Percentiles rank a stretch among this genome's conserved stretches.
Evolutionary conservation across 2,888 invertebrate species (phyloP).

Genomic region (Chirona hameri): DNA sequence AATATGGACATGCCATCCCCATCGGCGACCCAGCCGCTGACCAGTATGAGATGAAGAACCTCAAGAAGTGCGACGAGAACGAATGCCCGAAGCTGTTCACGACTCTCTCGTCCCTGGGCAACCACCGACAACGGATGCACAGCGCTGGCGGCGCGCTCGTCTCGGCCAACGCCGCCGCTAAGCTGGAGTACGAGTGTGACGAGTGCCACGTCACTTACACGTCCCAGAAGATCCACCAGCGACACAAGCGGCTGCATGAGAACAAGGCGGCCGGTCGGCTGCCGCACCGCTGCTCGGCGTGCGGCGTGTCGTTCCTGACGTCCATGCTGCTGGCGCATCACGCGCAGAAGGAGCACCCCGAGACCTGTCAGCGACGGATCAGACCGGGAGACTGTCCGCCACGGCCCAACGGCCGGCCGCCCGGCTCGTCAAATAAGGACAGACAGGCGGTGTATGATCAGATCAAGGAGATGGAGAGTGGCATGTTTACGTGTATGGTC

Average conservation of each 20-base stretch:
- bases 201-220: conserved; percentile 26
- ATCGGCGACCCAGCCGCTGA: neutral
- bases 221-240: neutral
- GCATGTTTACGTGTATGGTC: neutral
- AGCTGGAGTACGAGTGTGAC: neutral
- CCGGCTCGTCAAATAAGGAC: neutral
- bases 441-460: conserved; percentile 14
- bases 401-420: conserved; percentile 26
- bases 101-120: neutral
- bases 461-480: neutral
- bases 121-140: conserved; percentile 2
- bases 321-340: neutral
- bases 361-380: neutral
- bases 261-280: neutral
- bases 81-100: neutral
- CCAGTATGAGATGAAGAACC: conserved; percentile 5
- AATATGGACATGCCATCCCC: too few species aligned
- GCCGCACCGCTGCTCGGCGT: neutral
- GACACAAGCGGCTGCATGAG: conserved; percentile 3
- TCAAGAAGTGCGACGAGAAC: neutral
- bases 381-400: too few species aligned
- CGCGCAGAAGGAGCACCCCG: neutral
- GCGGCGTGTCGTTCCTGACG: neutral
- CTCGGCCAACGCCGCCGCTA: too few species aligned
- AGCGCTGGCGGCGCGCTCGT: neutral